Base-by-base conservation (phyloP, 1,140 invertebrate species). In the Thereuonema tuberculata region DNA sequence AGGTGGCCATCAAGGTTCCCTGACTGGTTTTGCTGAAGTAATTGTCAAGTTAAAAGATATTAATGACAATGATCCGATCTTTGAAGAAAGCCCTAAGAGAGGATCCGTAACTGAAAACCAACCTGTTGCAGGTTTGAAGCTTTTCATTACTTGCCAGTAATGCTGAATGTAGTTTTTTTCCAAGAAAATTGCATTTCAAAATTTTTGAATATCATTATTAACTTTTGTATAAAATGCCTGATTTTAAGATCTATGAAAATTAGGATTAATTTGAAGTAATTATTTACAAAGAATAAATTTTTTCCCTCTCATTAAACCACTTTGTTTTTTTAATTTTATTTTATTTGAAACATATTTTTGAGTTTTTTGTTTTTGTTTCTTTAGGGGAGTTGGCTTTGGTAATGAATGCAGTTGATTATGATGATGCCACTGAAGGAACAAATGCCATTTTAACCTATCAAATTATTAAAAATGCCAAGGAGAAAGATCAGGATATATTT, bases 21-120 rank as follows among this genome's bases (percentile, higher is more conserved):
- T 54, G 37, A 67, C 68, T 47, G 74, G 75, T 31, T 76, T 74
- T 61, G 72, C 76, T 0, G 70, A 72, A 59, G 72, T 78, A 2
- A 70, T 72, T 61, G 70, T 76, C 17, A 66, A 67, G 43, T 69
- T 76, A 0, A 62, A 65, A 12, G 77, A 79, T 62, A 73, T 78
- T 17, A 79, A 79, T 65, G 77, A 79, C 62, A 78, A 79, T 62
- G 63, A 66, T 20, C 77, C 77, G 1, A 63, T 70, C 2, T 79
- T 79, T 65, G 64, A 64, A 43, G 63, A 68, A 15, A 63, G 59
- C 15, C 57, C 64, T 25, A 60, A 70, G 24, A 37, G 9, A 46
- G 59, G 59, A 21, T 9, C 2, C 12, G 59, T 60, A 28, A 23
- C 9, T 24, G 59, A 60, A 37, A 60, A 60, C 25, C n/a, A 14